Conservation (phyloP, 2,888 invertebrate genomes). For the Andrena haemorrhoa region DNA sequence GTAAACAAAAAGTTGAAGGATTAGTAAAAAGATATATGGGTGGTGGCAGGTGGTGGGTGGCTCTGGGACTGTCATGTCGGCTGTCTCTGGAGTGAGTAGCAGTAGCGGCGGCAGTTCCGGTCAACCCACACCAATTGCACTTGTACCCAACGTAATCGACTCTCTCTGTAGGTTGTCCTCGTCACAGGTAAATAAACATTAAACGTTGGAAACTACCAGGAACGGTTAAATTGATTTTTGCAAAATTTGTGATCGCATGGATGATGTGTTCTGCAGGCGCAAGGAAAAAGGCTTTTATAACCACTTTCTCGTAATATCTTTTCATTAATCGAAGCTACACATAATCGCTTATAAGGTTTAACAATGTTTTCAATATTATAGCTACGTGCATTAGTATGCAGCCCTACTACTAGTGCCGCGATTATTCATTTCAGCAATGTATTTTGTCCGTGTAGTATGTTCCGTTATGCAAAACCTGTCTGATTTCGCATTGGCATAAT, state of each 20-base stretch:
- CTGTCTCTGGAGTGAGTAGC: slow-evolving; percentile 84
- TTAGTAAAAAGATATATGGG: slow-evolving; percentile 80
- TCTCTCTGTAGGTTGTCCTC: slow-evolving; percentile 83
- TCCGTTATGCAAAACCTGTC: slow-evolving; percentile 27
- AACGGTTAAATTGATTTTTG: slow-evolving; percentile 59
- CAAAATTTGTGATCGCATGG: slow-evolving; percentile 66
- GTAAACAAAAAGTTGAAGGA: slow-evolving; percentile 78
- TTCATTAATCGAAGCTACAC: slow-evolving; percentile 42
- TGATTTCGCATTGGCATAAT: slow-evolving; percentile 20
- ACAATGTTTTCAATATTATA: slow-evolving; percentile 49
- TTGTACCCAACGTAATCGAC: slow-evolving; percentile 86
- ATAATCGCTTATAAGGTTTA: slow-evolving; percentile 63
- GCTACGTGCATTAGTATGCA: slow-evolving; percentile 47
- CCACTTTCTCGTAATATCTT: slow-evolving; percentile 43
- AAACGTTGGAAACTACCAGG: slow-evolving; percentile 69
- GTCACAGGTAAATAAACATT: slow-evolving; percentile 81
- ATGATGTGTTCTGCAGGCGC: slow-evolving; percentile 66
- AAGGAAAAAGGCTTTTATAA: slow-evolving; percentile 61
- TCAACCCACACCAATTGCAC: slow-evolving; percentile 85
- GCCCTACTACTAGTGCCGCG: slow-evolving; percentile 34
- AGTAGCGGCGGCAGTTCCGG: slow-evolving; percentile 84
- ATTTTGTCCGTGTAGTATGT: slow-evolving; percentile 39
- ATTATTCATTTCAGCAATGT: slow-evolving; percentile 39
- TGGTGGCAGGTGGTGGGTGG: slow-evolving; percentile 85
- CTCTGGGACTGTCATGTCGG: slow-evolving; percentile 85